Evolutionary conservation across 2,113 vertebrate genomes (phyloP).

Genomic region (Semnornis frantzii): DNA sequence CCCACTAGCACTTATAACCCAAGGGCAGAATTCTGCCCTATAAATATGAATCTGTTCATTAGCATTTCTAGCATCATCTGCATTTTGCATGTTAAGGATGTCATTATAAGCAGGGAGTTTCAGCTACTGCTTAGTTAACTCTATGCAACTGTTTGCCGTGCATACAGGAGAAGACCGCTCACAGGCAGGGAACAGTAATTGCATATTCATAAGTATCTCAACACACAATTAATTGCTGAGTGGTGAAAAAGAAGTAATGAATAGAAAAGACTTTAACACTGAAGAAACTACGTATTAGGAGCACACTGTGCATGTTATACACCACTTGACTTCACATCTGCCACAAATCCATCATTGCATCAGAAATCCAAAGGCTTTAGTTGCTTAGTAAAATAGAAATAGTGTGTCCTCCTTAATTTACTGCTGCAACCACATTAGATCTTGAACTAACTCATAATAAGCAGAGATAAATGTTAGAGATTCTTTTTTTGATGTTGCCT

Average conservation of each 20-base stretch:
- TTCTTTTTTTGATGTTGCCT: conserved; percentile 58
- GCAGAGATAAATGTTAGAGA: conserved; percentile 39
- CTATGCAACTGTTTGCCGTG: neutral
- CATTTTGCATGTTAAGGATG: neutral
- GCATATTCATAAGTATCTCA: conserved; percentile 78
- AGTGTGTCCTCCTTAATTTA: conserved; percentile 43
- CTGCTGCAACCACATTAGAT: conserved; percentile 52
- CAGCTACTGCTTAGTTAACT: neutral
- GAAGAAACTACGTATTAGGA: conserved; percentile 55
- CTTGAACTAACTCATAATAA: conserved; percentile 71
- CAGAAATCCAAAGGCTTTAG: conserved; percentile 64
- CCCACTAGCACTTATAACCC: neutral
- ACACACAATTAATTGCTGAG: conserved; percentile 76
- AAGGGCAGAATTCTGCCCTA: neutral
- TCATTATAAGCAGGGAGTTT: neutral
- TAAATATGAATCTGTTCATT: neutral
- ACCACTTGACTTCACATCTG: conserved; percentile 59
- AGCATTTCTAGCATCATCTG: neutral
- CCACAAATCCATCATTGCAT: neutral
- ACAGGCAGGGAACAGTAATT: conserved; percentile 44
- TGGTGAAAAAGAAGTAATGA: conserved; percentile 70
- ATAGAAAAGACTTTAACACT: conserved; percentile 72
- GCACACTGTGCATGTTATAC: neutral
- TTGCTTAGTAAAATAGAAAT: neutral
- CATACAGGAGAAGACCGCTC: conserved; percentile 26